These are phyloP conservation scores for Allacma fusca DNA, from an alignment of 2,888 invertebrate species.

Conservation along the genomic window DNA sequence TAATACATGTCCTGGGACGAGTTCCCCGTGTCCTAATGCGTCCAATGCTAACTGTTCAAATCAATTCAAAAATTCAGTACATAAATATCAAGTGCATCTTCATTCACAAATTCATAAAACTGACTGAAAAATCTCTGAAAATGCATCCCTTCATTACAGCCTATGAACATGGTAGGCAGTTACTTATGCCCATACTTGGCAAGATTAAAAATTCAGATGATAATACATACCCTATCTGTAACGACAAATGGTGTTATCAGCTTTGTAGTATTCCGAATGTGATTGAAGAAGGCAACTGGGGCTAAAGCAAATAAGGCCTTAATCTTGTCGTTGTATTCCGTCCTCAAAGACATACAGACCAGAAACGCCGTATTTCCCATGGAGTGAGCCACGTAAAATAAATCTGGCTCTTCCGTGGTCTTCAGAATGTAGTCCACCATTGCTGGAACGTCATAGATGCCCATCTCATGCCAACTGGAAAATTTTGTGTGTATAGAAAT, in stretches of 20 bases:
- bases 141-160: too few relatives aligned
- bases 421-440: slow-evolving; percentile 68
- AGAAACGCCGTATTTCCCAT: slow-evolving; percentile 68
- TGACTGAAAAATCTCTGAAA: too few relatives aligned
- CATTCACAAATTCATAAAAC: too few relatives aligned
- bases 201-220: too few relatives aligned
- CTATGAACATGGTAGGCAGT: too few relatives aligned
- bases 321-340: slow-evolving; percentile 54
- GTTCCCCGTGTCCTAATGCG: slow-evolving; percentile 21
- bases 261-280: slow-evolving; percentile 28
- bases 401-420: slow-evolving; percentile 64
- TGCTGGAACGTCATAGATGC: slow-evolving; percentile 69
- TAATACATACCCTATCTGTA: slow-evolving; percentile 15
- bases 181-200: too few relatives aligned
- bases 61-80: not conserved
- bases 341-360: slow-evolving; percentile 64
- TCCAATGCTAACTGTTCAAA: slow-evolving; percentile 29
- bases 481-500: too few relatives aligned
- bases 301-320: slow-evolving; percentile 47
- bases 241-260: slow-evolving; percentile 26
- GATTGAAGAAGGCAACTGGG: slow-evolving; percentile 51
- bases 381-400: slow-evolving; percentile 70
- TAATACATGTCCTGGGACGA: slow-evolving; percentile 22
- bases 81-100: not conserved
- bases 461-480: slow-evolving; percentile 66